phyloP scores from a whole-genome alignment of 1,140 invertebrate species.

The Sminthurides bifidus region DNA sequence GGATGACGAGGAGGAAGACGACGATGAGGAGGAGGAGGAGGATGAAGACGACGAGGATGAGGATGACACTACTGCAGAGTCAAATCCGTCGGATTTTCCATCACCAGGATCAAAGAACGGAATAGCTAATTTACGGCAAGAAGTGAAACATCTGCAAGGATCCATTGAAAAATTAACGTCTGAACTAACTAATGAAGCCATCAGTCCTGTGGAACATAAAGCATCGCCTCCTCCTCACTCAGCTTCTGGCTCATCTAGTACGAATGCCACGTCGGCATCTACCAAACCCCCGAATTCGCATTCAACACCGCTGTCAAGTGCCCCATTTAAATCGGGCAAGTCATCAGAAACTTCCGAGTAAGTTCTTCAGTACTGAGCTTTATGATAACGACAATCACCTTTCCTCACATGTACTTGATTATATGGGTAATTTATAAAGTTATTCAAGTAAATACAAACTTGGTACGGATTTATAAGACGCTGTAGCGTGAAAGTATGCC shows the following conservation, averaged over 20 bases:
- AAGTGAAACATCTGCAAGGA: slow-evolving; percentile 20
- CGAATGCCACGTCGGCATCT: not conserved
- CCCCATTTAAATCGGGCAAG: slow-evolving; percentile 1
- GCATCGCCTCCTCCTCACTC: not conserved
- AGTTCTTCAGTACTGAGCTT: no score
- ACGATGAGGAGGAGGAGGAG: slow-evolving; percentile 15
- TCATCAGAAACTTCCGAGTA: not conserved
- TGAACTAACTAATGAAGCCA: not conserved
- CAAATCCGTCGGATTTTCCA: not conserved
- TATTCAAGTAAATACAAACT: no score
- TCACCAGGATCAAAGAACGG: no score
- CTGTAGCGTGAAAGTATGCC: no score
- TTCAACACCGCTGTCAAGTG: not conserved
- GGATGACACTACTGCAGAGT: not conserved
- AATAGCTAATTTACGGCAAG: slow-evolving; percentile 14
- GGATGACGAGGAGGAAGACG: slow-evolving; percentile 8
- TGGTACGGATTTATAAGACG: no score
- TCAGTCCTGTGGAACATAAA: not conserved
- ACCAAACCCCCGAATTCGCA: not conserved
- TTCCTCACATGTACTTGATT: no score
- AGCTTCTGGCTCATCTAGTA: not conserved
- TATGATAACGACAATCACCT: no score
- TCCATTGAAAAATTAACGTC: slow-evolving; percentile 25
- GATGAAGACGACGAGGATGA: slow-evolving; percentile 10
- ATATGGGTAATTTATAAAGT: no score